Conservation (phyloP, 2,797 vertebrate genomes). For the Tragopan temminckii region DNA sequence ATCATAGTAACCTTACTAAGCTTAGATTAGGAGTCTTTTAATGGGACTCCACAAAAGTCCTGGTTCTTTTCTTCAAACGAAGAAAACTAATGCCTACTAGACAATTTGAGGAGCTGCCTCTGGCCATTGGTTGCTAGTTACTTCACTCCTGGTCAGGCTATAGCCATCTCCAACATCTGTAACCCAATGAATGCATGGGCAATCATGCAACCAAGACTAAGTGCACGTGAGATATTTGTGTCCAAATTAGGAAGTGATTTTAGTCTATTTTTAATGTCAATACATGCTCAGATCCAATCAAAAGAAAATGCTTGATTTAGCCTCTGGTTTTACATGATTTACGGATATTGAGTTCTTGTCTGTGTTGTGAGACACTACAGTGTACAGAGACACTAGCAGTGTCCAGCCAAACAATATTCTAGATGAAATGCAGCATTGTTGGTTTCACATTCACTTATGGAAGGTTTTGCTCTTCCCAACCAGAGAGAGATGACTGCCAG, state of each 20-base stretch:
- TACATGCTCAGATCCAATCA: background rate
- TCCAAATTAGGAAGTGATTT: background rate
- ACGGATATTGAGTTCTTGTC: background rate
- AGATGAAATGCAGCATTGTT: background rate
- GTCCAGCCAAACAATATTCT: background rate
- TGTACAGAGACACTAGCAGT: background rate
- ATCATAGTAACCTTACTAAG: background rate
- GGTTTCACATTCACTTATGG: background rate
- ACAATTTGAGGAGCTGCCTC: background rate
- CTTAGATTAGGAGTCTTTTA: background rate
- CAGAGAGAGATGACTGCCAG: constrained; percentile 64
- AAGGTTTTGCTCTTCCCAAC: constrained; percentile 34
- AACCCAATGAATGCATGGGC: background rate
- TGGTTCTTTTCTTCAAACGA: background rate
- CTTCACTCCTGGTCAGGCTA: background rate
- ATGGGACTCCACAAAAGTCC: background rate
- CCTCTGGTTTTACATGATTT: background rate
- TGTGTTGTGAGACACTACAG: background rate
- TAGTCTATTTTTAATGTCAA: background rate
- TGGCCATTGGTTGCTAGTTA: background rate
- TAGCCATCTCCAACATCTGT: background rate
- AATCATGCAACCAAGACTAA: background rate
- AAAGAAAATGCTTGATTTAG: background rate
- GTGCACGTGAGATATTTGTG: background rate
- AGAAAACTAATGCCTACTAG: background rate